Percentiles rank a stretch among this genome's conserved stretches.
phyloP scores from a whole-genome alignment of 1,140 invertebrate genomes.

The Phenacoccus solenopsis region DNA sequence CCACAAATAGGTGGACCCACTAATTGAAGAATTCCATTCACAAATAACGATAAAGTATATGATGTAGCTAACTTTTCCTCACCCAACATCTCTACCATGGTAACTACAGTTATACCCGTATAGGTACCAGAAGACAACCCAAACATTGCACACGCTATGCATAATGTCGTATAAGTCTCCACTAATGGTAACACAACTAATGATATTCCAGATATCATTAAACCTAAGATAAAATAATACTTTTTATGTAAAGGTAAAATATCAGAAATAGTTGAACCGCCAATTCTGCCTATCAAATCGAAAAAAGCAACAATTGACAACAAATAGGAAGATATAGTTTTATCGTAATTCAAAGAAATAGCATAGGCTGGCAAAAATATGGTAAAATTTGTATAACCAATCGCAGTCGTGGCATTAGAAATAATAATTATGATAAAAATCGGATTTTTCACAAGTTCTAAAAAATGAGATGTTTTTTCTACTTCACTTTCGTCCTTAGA shows the following conservation, averaged over 20 bases:
- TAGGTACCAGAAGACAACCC: constrained; percentile 73
- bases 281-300: constrained; percentile 65
- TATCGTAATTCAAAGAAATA: constrained; percentile 49
- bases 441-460: constrained; percentile 55
- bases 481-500: background rate
- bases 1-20: constrained; percentile 67
- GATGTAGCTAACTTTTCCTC: constrained; percentile 67
- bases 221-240: constrained; percentile 64
- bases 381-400: constrained; percentile 74
- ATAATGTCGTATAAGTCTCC: constrained; percentile 39
- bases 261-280: constrained; percentile 67
- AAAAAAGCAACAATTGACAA: constrained; percentile 63
- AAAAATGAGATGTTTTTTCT: background rate
- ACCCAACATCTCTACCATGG: constrained; percentile 73
- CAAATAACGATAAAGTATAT: constrained; percentile 69
- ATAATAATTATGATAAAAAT: constrained; percentile 67
- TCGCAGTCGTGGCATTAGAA: constrained; percentile 69
- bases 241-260: constrained; percentile 55
- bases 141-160: constrained; percentile 57
- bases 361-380: constrained; percentile 66
- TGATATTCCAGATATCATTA: constrained; percentile 59
- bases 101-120: constrained; percentile 67
- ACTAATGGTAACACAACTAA: constrained; percentile 53
- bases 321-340: constrained; percentile 49
- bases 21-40: constrained; percentile 66